A percentile compares a stretch with the other conserved stretches of the same genome.
phyloP scores from a whole-genome alignment of 2,113 vertebrate species.

The Tetrax tetrax region DNA sequence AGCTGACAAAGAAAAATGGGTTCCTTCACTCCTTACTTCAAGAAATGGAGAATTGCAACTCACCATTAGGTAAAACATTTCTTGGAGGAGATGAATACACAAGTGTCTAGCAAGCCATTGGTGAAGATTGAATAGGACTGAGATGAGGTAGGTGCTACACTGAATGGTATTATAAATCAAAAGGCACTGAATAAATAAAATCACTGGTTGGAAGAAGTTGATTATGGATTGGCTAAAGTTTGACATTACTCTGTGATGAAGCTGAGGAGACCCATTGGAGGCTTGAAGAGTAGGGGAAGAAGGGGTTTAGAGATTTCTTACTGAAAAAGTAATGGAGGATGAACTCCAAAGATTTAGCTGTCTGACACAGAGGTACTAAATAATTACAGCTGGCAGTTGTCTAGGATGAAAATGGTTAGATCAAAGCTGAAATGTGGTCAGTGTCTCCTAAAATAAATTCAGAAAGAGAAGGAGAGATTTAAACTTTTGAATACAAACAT shows the following conservation, averaged over 20 bases:
- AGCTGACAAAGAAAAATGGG: not conserved
- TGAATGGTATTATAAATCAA: not conserved
- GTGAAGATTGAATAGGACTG: not conserved
- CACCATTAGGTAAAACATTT: not conserved
- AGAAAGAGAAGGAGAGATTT: not conserved
- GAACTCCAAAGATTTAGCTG: not conserved
- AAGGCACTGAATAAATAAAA: not conserved
- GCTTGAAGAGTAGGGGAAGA: not conserved
- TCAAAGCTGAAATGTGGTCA: not conserved
- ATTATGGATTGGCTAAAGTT: not conserved
- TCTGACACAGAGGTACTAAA: not conserved
- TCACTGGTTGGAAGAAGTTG: not conserved
- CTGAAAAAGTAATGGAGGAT: not conserved
- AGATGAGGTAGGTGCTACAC: not conserved
- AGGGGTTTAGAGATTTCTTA: not conserved
- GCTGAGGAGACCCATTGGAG: not conserved
- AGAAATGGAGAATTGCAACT: not conserved
- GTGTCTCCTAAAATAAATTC: not conserved
- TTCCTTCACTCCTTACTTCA: not conserved
- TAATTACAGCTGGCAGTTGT: not conserved
- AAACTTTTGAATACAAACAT: not conserved
- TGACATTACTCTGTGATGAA: not conserved
- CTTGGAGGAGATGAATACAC: not conserved
- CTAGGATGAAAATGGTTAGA: not conserved
- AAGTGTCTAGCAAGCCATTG: not conserved